Base-by-base conservation (phyloP, 2,888 invertebrate genomes). In the Bellardia pandia region DNA sequence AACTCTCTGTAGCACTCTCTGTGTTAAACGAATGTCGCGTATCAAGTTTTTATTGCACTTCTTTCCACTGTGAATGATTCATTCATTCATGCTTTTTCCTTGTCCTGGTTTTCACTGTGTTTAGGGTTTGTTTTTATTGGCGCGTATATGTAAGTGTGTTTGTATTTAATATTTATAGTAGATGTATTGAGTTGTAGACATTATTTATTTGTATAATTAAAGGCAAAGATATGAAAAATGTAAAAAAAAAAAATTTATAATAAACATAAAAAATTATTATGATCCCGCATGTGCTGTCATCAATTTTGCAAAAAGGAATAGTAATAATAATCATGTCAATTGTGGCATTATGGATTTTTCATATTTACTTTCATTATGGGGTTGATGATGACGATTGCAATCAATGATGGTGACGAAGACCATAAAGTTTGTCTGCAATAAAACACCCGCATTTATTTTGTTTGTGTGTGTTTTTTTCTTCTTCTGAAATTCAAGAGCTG, bases 201-300 rank as follows among this genome's bases (percentile, higher is more conserved):
- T 80, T 64, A 48, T 74, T 60, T 79, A 51, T 66, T 64, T 85
- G 60, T 60, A 64, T 64, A 82, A 81, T 51, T 16, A 77, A 81
- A 71, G 48, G 3, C 66, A 33, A 60, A 77, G 56, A 51, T 66
- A 42, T 8, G 42, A 74, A 53, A 45, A 48, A 60, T 7, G n/a
- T 14, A 62, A 51, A 72, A 79, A 64, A 58, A 66, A 56, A 16
- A 69, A 51, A 16, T 8, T n/a, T 23, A 45, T 33, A 53, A 62
- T 58, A 85, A 68, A 69, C 64, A 77, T 68, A 81, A 85, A 87
- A 78, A 75, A 85, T 80, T 87, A 75, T 87, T 87, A 85, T 87
- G 85, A 87, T 85, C 87, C 87, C 87, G 85, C 87, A 87, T 87
- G 78, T 85, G 85, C 81, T 87, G 87, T 87, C 87, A 87, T 87